These are phyloP conservation scores for Barnardius zonarius DNA, from an alignment of 2,113 vertebrate genomes.

Conservation along the genomic window DNA sequence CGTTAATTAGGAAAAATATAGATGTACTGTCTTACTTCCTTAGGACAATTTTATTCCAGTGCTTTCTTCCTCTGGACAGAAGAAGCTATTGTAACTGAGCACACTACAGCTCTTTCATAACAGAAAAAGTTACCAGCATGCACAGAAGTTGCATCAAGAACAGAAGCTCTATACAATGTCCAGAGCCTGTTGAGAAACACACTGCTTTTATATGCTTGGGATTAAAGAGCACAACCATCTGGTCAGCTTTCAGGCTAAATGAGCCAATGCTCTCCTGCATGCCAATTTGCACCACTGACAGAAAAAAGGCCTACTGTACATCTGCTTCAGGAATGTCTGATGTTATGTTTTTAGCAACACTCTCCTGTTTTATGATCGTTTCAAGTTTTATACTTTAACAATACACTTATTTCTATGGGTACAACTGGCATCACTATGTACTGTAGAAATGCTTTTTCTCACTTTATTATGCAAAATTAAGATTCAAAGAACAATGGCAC, in stretches of 20 bases:
- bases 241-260: constrained; percentile 62
- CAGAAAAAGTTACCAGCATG: constrained; percentile 40
- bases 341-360: background rate
- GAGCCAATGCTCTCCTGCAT: background rate
- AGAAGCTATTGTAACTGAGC: constrained; percentile 47
- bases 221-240: constrained; percentile 60
- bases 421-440: background rate
- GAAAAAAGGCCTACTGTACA: constrained; percentile 3
- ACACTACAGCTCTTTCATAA: constrained; percentile 61
- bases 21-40: constrained; percentile 31
- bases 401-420: background rate
- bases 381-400: constrained; percentile 7
- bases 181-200: constrained; percentile 51
- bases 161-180: constrained; percentile 27
- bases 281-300: constrained; percentile 9
- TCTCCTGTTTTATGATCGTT: background rate
- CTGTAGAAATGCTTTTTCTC: background rate
- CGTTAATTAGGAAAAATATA: constrained; percentile 33
- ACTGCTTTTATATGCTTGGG: constrained; percentile 19
- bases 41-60: constrained; percentile 45
- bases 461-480: background rate
- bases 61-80: constrained; percentile 52
- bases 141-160: constrained; percentile 43
- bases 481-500: constrained; percentile 22
- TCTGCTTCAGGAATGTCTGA: background rate